Evolutionary conservation across 1,140 invertebrate genomes (phyloP), one percentile per base, ranked within the genome.

Genomic region (Holcopasites calliopsidis): DNA sequence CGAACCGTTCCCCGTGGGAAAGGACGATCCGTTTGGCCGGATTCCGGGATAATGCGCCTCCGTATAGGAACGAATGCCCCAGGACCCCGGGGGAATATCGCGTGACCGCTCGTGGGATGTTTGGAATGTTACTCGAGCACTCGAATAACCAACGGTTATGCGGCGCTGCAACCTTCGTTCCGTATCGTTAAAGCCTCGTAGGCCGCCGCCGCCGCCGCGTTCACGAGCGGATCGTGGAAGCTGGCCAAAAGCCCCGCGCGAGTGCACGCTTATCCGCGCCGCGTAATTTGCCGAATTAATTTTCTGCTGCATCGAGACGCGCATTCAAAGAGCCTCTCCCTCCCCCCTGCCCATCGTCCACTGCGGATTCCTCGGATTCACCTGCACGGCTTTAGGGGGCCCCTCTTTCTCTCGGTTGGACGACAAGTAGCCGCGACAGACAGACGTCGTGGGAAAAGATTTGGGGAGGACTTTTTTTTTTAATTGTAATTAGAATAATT

Each of bases 51-150:
- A 83, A 83, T 79, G 76, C 68, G 60, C 42, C 58, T 68, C 76
- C 77, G 71, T 83, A 76, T 62, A 83, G 72, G 62, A 79, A 79
- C 64, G 77, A 83, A 79, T 73, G 61, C 73, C 80, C 28, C 73
- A 54, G 77, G 73, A 83, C 60, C 61, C 76, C 73, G 69, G 62
- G 57, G 72, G 61, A 74, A 82, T 85, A 85, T 85, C 82, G 83
- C 83, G 78, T 85, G 83, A 79, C 83, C 83, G 70, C 54, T 81
- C 82, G 81, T 84, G 70, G 74, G 83, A 84, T 84, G 81, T 78
- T 80, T 77, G 83, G 83, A 84, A 84, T 84, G 83, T 84, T 84
- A 84, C 78, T 84, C 82, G 70, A 80, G 76, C 77, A 74, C 66
- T 79, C 82, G 78, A 75, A 80, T 84, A 84, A 83, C 74, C 82